Evolutionary conservation across 2,797 vertebrate genomes (phyloP).

Genomic region (Helostoma temminkii): DNA sequence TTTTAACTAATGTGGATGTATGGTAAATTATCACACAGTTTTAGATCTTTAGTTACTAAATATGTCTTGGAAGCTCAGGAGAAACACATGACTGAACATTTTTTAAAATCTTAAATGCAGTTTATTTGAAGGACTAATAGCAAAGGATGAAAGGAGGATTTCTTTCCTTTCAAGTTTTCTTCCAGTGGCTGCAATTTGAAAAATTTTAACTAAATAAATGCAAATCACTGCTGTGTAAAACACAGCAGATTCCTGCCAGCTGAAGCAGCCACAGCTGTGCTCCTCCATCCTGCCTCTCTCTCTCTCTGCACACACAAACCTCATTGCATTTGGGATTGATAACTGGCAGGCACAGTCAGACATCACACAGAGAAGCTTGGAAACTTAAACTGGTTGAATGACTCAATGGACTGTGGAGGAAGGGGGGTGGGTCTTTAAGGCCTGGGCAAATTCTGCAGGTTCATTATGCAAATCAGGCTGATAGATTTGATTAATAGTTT

Average conservation of each 20-base stretch:
- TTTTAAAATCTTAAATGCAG: conserved; percentile 6
- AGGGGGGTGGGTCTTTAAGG: conserved; percentile 10
- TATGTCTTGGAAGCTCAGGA: neutral
- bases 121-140: conserved; percentile 8
- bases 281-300: conserved; percentile 36
- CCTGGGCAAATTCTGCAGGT: conserved; percentile 38
- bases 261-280: conserved; percentile 59
- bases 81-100: conserved; percentile 7
- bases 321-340: conserved; percentile 37
- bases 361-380: conserved; percentile 26
- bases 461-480: conserved; percentile 73
- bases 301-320: conserved; percentile 35
- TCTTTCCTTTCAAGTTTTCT: conserved; percentile 23
- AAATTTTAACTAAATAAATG: conserved; percentile 36
- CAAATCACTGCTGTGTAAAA: conserved; percentile 59
- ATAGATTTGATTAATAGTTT: conserved; percentile 72
- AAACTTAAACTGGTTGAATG: conserved; percentile 47
- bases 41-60: neutral
- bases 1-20: conserved; percentile 40
- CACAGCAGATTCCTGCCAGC: conserved; percentile 57
- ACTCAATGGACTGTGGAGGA: neutral
- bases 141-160: conserved; percentile 21
- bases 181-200: conserved; percentile 8
- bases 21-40: conserved; percentile 15
- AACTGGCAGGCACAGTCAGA: conserved; percentile 32